Percentiles rank a stretch among this genome's conserved stretches.
Evolutionary conservation across 1,140 invertebrate genomes (phyloP).

Genomic region (Neodiprion virginianus): DNA sequence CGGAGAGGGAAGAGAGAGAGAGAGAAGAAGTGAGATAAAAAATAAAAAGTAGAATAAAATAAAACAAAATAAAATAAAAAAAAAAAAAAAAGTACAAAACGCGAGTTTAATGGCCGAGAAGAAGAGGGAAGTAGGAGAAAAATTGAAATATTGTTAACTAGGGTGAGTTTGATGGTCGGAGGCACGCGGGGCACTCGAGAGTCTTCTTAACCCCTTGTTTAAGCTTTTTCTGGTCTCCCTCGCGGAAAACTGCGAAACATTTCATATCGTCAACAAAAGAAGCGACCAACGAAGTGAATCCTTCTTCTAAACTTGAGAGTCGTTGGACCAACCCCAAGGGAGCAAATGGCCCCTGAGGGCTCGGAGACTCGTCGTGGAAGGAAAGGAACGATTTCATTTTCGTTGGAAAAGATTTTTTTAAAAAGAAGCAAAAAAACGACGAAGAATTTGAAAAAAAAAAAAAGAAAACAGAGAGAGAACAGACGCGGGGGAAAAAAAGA

Average conservation of each 20-base stretch:
- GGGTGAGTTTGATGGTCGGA: too few species aligned
- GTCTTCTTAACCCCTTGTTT: too few species aligned
- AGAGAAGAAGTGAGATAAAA: too few species aligned
- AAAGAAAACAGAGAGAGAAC: not conserved
- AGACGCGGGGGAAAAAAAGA: not conserved
- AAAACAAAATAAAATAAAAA: too few species aligned
- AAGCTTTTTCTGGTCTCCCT: not conserved
- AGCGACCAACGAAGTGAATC: not conserved
- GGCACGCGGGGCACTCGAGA: too few species aligned
- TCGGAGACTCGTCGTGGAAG: not conserved
- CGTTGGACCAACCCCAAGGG: not conserved
- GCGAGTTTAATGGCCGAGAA: too few species aligned
- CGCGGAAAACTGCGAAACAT: not conserved
- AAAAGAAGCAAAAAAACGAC: too few species aligned
- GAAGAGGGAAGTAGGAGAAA: too few species aligned
- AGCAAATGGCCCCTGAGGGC: not conserved
- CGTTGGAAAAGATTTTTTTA: not conserved
- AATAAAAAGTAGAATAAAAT: too few species aligned
- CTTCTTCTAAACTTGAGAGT: not conserved
- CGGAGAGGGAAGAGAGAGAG: too few species aligned
- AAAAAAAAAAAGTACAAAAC: too few species aligned
- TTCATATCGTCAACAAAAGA: slow-evolving; percentile 3
- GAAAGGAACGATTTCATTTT: not conserved
- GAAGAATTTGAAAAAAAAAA: not conserved
- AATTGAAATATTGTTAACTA: too few species aligned